Percentiles rank a stretch among this genome's conserved stretches.
Evolutionary conservation across 92 coral and sea anemone genomes (phyloP).

Genomic region (Parazoanthus darwini): DNA sequence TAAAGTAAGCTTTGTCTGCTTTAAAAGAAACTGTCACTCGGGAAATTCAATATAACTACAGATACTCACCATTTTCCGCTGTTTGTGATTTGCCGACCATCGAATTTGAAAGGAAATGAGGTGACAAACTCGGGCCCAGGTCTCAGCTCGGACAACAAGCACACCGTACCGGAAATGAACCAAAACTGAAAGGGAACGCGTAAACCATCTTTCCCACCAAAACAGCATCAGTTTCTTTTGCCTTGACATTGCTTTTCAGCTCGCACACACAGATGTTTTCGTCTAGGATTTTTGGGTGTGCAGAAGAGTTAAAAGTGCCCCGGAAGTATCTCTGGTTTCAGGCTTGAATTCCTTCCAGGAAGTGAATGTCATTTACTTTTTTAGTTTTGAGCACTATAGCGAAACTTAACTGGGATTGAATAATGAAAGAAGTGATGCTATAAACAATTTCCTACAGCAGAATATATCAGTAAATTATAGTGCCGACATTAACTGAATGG

Average conservation of each 20-base stretch:
- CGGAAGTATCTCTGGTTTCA: background rate
- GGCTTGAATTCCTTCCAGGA: slow-evolving; percentile 4
- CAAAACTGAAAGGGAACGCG: background rate
- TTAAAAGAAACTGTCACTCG: background rate
- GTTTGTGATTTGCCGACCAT: background rate
- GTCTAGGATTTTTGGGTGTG: slow-evolving; percentile 26
- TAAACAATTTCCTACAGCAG: no score
- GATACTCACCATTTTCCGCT: slow-evolving; percentile 8
- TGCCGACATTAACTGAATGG: background rate
- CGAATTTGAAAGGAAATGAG: slow-evolving; percentile 17
- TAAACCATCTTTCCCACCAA: background rate
- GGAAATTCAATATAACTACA: background rate
- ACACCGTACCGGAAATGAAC: background rate
- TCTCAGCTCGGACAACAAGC: background rate
- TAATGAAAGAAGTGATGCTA: background rate
- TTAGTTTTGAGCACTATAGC: background rate
- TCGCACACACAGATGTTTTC: background rate
- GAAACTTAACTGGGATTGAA: background rate
- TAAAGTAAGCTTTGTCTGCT: slow-evolving; percentile 13
- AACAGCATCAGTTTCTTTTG: background rate
- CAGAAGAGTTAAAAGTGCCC: background rate
- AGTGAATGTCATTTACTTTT: background rate
- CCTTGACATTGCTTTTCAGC: background rate
- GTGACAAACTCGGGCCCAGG: slow-evolving; percentile 5
- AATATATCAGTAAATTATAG: background rate